Percentiles rank a stretch among this genome's conserved stretches.
phyloP scores from a whole-genome alignment of 2,888 invertebrate genomes.

The Euzophera pinguis region DNA sequence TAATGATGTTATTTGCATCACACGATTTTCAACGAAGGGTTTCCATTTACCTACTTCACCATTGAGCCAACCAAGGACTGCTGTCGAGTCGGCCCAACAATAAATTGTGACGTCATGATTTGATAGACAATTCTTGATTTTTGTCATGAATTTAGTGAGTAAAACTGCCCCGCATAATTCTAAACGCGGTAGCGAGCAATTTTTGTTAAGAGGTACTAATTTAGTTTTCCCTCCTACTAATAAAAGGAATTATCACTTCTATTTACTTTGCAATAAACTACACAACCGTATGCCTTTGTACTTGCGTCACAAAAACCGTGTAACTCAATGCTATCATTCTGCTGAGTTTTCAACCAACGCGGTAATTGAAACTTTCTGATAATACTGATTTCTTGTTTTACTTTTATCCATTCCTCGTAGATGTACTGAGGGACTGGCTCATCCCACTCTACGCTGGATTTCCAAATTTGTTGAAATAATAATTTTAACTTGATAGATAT shows the following conservation, averaged over 20 bases:
- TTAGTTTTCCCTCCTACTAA: not conserved
- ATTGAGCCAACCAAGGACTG: conserved; percentile 22
- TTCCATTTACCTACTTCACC: conserved; percentile 20
- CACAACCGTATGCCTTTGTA: not conserved
- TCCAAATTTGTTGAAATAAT: no score
- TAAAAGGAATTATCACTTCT: not conserved
- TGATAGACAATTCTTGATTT: not conserved
- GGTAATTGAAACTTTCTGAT: not conserved
- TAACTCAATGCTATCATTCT: not conserved
- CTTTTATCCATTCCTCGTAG: not conserved
- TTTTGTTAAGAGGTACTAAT: not conserved
- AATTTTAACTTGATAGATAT: no score
- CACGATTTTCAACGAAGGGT: conserved; percentile 22
- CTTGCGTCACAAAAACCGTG: not conserved
- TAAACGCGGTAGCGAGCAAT: not conserved
- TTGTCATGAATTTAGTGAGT: not conserved
- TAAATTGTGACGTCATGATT: not conserved
- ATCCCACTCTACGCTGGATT: not conserved
- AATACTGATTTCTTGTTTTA: not conserved
- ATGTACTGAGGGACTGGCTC: not conserved
- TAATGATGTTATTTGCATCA: conserved; percentile 15
- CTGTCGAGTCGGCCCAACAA: conserved; percentile 14
- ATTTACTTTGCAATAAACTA: not conserved
- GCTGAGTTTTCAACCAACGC: not conserved
- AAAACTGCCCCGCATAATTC: not conserved